Evolutionary conservation across 2,888 invertebrate genomes (phyloP).

Genomic region (Adelphocoris suturalis): DNA sequence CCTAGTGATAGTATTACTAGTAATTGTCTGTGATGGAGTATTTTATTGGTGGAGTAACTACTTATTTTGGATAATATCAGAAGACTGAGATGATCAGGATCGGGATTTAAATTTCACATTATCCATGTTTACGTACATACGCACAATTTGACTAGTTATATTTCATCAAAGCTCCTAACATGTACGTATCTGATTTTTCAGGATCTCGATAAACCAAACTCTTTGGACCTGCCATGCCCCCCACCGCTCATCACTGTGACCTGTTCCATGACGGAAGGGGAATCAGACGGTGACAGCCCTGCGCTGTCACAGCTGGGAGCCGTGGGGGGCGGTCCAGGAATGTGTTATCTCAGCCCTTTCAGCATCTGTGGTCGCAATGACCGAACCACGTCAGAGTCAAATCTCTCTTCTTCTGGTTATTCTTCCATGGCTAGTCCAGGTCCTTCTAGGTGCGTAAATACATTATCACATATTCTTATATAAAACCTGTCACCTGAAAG

Average conservation of each 20-base stretch:
- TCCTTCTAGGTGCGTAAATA: slow-evolving; percentile 80
- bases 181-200: slow-evolving; percentile 69
- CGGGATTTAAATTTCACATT: too few species aligned
- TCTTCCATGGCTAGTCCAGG: slow-evolving; percentile 92
- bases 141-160: too few species aligned
- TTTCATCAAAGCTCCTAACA: not conserved
- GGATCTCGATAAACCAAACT: slow-evolving; percentile 84
- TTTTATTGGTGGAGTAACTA: not conserved
- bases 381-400: slow-evolving; percentile 89
- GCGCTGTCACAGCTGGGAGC: slow-evolving; percentile 76
- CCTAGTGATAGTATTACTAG: too few species aligned
- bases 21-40: not conserved
- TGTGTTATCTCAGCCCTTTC: slow-evolving; percentile 89
- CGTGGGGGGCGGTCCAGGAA: slow-evolving; percentile 79
- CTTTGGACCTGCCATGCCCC: slow-evolving; percentile 82
- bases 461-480: too few species aligned
- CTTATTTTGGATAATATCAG: not conserved
- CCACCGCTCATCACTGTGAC: slow-evolving; percentile 88
- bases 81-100: too few species aligned
- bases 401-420: slow-evolving; percentile 90
- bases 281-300: slow-evolving; percentile 86
- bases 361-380: slow-evolving; percentile 86
- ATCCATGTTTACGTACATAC: too few species aligned
- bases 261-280: slow-evolving; percentile 86
- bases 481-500: too few species aligned